phyloP scores from a whole-genome alignment of 2,113 vertebrate genomes.

The Ptyas mucosa region DNA sequence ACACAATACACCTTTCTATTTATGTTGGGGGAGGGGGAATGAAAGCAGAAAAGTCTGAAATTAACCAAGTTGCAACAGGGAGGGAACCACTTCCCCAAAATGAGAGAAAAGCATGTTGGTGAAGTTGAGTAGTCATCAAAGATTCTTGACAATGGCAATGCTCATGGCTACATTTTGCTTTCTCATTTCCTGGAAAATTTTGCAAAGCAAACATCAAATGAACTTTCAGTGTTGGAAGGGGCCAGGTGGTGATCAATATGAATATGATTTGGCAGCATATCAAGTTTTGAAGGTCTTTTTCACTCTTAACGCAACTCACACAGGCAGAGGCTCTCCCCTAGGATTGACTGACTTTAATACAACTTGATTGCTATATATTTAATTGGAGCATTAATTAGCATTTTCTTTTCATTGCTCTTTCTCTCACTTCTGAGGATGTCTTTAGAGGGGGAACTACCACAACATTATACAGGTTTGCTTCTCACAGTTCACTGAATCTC shows the following conservation, averaged over 20 bases:
- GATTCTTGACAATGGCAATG: background rate
- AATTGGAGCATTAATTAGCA: conserved; percentile 30
- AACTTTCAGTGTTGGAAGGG: background rate
- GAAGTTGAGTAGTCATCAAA: background rate
- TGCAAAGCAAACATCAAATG: background rate
- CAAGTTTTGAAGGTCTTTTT: conserved; percentile 29
- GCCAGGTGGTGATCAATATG: background rate
- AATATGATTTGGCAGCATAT: conserved; percentile 21
- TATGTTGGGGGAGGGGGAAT: background rate
- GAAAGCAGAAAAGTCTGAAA: background rate
- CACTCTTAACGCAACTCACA: conserved; percentile 11
- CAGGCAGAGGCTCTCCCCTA: conserved; percentile 14
- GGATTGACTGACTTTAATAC: conserved; percentile 34
- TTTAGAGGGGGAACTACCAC: conserved; percentile 6
- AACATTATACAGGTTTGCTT: background rate
- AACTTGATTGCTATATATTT: conserved; percentile 10
- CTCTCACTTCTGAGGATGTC: conserved; percentile 7
- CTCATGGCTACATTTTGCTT: background rate
- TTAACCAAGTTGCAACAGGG: background rate
- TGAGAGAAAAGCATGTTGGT: background rate
- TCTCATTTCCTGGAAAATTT: background rate
- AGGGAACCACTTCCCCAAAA: background rate
- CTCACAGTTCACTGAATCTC: conserved; percentile 15
- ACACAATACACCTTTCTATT: background rate
- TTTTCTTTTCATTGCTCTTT: conserved; percentile 7